A percentile compares a stretch with the other conserved stretches of the same genome.
These are phyloP conservation scores for Melanotaenia pygmaea DNA, from an alignment of 2,797 vertebrate species.

Conservation along the genomic window DNA sequence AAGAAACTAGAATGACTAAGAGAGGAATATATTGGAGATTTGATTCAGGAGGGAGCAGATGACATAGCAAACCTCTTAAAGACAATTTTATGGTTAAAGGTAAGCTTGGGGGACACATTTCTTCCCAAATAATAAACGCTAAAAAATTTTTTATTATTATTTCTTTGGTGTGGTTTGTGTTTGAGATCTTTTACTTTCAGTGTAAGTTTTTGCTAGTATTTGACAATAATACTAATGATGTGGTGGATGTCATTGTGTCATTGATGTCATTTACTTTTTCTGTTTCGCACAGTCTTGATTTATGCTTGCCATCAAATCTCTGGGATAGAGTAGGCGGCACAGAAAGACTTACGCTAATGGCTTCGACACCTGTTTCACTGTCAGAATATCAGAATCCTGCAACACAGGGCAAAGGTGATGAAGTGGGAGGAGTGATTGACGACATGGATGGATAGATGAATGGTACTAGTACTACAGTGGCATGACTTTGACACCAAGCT, in stretches of 20 bases:
- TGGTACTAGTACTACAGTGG: slow-evolving; percentile 29
- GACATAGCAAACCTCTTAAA: slow-evolving; percentile 52
- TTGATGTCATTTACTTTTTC: slow-evolving; percentile 24
- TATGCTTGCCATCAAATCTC: slow-evolving; percentile 52
- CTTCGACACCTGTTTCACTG: slow-evolving; percentile 60
- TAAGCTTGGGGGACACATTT: slow-evolving; percentile 37
- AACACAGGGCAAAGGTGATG: slow-evolving; percentile 39
- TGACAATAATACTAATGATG: slow-evolving; percentile 18
- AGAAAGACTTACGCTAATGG: slow-evolving; percentile 47
- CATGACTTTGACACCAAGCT: slow-evolving; percentile 19
- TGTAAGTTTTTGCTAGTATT: slow-evolving; percentile 11
- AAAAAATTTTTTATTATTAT: slow-evolving; percentile 15
- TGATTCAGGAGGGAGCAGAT: slow-evolving; percentile 50
- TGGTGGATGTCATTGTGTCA: slow-evolving; percentile 9
- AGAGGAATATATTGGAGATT: slow-evolving; percentile 42
- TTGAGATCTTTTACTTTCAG: slow-evolving; percentile 7
- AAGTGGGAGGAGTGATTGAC: slow-evolving; percentile 39
- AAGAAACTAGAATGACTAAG: slow-evolving; percentile 51
- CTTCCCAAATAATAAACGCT: slow-evolving; percentile 31
- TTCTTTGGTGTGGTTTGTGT: slow-evolving; percentile 8
- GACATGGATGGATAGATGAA: slow-evolving; percentile 32
- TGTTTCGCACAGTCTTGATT: slow-evolving; percentile 51
- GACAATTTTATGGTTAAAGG: slow-evolving; percentile 56
- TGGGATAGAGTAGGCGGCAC: slow-evolving; percentile 53
- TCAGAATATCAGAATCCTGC: slow-evolving; percentile 43